A percentile compares a stretch with the other conserved stretches of the same genome.
These are phyloP conservation scores for Cancer borealis DNA, from an alignment of 2,888 invertebrate genomes.

Conservation along the genomic window DNA sequence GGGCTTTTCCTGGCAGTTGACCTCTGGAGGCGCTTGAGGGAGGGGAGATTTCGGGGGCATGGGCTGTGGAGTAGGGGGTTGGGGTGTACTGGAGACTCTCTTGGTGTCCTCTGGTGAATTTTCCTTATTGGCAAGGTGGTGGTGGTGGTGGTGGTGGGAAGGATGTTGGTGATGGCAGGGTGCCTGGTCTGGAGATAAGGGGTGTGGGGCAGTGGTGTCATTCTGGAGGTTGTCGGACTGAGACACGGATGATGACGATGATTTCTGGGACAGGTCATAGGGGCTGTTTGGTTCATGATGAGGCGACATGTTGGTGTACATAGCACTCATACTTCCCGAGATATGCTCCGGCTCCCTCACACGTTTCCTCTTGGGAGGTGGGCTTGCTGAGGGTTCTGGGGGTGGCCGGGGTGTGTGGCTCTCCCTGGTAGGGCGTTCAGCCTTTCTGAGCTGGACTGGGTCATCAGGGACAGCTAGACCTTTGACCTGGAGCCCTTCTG, in stretches of 20 bases:
- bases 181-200: conserved; percentile 74
- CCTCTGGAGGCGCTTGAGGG: conserved; percentile 63
- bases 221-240: conserved; percentile 73
- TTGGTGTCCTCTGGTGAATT: conserved; percentile 72
- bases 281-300: conserved; percentile 76
- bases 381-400: conserved; percentile 73
- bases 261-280: conserved; percentile 76
- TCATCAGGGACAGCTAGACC: conserved; percentile 77
- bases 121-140: conserved; percentile 65
- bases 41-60: conserved; percentile 72
- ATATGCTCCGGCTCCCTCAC: conserved; percentile 65
- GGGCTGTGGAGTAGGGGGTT: conserved; percentile 71
- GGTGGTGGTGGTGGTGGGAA: conserved; percentile 58
- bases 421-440: conserved; percentile 66
- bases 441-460: conserved; percentile 70
- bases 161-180: conserved; percentile 42
- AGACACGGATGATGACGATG: conserved; percentile 73
- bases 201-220: conserved; percentile 66
- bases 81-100: conserved; percentile 64
- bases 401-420: conserved; percentile 74
- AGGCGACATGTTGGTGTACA: conserved; percentile 72
- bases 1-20: conserved; percentile 65
- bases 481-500: conserved; percentile 77
- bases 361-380: conserved; percentile 70
- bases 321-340: conserved; percentile 58